phyloP scores from a whole-genome alignment of 1,140 invertebrate species.

The Ceratosolen fusciceps region DNA sequence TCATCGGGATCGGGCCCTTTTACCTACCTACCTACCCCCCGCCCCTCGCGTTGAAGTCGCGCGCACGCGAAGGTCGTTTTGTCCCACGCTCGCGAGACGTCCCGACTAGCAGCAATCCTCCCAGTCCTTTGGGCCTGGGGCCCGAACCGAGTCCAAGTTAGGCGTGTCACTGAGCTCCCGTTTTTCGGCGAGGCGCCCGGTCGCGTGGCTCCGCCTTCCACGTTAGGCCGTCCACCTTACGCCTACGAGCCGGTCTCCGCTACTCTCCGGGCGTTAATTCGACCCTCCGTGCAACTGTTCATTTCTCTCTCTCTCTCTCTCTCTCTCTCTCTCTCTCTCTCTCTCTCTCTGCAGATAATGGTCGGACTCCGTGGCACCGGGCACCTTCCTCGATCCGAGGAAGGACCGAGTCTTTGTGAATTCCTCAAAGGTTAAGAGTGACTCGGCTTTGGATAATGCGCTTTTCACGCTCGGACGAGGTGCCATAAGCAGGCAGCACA shows the following conservation, averaged over 20 bases:
- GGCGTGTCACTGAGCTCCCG: conserved; percentile 18
- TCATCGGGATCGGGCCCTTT: conserved; percentile 54
- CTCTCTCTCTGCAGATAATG: too few species aligned
- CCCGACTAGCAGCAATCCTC: neutral
- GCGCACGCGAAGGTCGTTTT: conserved; percentile 58
- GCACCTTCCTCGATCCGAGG: too few species aligned
- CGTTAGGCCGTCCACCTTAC: neutral
- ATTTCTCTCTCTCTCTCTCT: neutral
- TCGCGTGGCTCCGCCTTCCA: neutral
- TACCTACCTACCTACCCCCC: neutral
- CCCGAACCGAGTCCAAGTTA: conserved; percentile 13
- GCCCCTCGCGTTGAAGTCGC: neutral
- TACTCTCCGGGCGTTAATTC: too few species aligned
- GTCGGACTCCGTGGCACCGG: too few species aligned
- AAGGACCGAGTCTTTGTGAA: too few species aligned
- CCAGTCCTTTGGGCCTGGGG: neutral
- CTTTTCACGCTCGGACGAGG: too few species aligned
- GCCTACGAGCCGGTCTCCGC: too few species aligned
- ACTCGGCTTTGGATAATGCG: too few species aligned
- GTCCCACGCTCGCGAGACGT: conserved; percentile 59
- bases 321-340: neutral
- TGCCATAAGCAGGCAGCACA: too few species aligned
- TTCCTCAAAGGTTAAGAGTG: too few species aligned
- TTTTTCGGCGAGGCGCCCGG: neutral
- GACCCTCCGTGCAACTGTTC: too few species aligned